These are phyloP conservation scores for Todiramphus saurophagus DNA, from an alignment of 2,113 vertebrate genomes.

Conservation along the genomic window DNA sequence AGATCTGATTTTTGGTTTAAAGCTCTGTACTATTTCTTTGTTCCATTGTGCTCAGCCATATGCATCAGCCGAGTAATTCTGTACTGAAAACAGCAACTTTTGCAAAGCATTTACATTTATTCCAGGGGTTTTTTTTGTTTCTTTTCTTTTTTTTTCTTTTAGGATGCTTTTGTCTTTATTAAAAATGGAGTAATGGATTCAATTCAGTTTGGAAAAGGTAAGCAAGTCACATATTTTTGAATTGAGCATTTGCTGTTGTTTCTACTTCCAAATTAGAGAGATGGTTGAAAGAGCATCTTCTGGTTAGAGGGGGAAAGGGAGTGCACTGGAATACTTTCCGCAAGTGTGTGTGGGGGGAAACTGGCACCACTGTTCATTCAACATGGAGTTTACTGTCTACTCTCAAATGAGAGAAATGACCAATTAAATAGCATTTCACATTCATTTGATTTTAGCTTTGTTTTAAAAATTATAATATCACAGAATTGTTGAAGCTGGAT, in stretches of 20 bases:
- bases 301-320: not conserved
- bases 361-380: not conserved
- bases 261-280: not conserved
- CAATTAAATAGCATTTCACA: not conserved
- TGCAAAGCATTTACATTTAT: not conserved
- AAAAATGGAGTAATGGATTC: conserved; percentile 80
- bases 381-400: not conserved
- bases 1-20: not conserved
- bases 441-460: not conserved
- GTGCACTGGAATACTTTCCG: rapidly evolving
- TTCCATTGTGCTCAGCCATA: not conserved
- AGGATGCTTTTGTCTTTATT: conserved; percentile 79
- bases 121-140: not conserved
- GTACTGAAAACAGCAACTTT: not conserved
- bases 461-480: not conserved
- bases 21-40: not conserved
- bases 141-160: not conserved
- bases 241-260: not conserved
- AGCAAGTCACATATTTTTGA: not conserved
- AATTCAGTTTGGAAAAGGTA: conserved; percentile 87
- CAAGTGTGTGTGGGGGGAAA: not conserved
- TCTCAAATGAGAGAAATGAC: not conserved
- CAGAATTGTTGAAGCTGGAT: not conserved
- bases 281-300: not conserved
- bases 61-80: not conserved